These are phyloP conservation scores for Cisticola juncidis DNA, from an alignment of 2,113 vertebrate species.

Conservation along the genomic window DNA sequence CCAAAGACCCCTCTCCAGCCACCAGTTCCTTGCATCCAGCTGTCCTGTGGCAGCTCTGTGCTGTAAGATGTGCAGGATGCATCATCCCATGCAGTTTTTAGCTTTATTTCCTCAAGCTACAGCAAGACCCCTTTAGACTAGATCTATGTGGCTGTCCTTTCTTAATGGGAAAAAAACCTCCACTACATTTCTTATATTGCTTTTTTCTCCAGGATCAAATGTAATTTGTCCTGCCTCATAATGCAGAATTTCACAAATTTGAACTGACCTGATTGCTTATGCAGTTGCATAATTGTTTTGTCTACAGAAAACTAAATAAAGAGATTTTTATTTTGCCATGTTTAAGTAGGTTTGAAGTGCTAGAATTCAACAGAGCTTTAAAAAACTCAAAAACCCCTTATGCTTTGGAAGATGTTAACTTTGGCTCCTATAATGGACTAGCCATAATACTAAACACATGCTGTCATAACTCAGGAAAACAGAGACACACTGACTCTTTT, in stretches of 20 bases:
- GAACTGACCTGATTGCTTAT: not conserved
- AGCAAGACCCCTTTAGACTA: not conserved
- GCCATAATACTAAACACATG: conserved; percentile 56
- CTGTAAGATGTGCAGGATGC: not conserved
- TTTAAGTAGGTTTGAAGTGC: not conserved
- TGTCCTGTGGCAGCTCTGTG: not conserved
- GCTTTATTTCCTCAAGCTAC: not conserved
- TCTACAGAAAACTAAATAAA: not conserved
- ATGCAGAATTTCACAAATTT: not conserved
- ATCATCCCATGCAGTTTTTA: not conserved
- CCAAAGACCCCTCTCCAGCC: not conserved
- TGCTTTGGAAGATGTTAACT: conserved; percentile 48
- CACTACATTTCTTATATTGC: not conserved
- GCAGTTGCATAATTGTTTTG: conserved; percentile 6
- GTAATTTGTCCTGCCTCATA: not conserved
- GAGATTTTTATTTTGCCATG: not conserved
- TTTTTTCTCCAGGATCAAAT: not conserved
- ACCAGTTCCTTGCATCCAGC: not conserved
- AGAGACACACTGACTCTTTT: conserved; percentile 37
- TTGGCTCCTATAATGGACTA: conserved; percentile 37
- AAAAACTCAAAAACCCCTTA: not conserved
- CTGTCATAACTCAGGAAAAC: conserved; percentile 36
- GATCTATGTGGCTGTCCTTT: not conserved
- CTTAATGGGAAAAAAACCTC: not conserved
- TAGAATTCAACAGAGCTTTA: conserved; percentile 12